These are phyloP conservation scores for Phymastichus coffea DNA, from an alignment of 1,140 invertebrate species.

Conservation along the genomic window DNA sequence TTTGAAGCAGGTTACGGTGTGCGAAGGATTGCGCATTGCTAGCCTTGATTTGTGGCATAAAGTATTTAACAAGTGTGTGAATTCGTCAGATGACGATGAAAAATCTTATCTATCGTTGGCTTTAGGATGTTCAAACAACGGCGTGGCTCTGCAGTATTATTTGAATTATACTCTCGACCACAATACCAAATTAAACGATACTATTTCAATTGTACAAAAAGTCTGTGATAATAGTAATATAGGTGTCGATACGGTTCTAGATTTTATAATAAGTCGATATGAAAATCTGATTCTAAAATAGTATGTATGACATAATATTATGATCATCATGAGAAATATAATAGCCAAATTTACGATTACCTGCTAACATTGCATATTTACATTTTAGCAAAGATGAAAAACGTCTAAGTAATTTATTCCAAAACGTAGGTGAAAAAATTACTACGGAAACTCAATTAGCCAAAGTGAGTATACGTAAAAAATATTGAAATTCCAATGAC, in stretches of 20 bases:
- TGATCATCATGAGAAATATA: too few species aligned
- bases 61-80: conserved; percentile 62
- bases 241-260: conserved; percentile 50
- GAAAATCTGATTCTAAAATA: too few species aligned
- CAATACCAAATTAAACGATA: conserved; percentile 40
- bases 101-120: not conserved
- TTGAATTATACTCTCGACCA: conserved; percentile 10
- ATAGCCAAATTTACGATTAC: too few species aligned
- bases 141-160: not conserved
- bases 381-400: conserved; percentile 20
- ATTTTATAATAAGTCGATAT: conserved; percentile 30
- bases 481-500: too few species aligned
- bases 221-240: conserved; percentile 46
- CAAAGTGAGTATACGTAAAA: too few species aligned
- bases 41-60: conserved; percentile 63
- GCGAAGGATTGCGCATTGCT: conserved; percentile 66
- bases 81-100: conserved; percentile 50
- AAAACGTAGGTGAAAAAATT: conserved; percentile 16
- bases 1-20: conserved; percentile 63
- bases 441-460: not conserved
- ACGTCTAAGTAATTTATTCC: not conserved
- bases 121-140: conserved; percentile 28
- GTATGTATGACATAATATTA: not conserved
- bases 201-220: conserved; percentile 9
- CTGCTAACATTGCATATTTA: too few species aligned